Evolutionary conservation across 2,113 vertebrate species (phyloP).

Genomic region (Rhea americana): DNA sequence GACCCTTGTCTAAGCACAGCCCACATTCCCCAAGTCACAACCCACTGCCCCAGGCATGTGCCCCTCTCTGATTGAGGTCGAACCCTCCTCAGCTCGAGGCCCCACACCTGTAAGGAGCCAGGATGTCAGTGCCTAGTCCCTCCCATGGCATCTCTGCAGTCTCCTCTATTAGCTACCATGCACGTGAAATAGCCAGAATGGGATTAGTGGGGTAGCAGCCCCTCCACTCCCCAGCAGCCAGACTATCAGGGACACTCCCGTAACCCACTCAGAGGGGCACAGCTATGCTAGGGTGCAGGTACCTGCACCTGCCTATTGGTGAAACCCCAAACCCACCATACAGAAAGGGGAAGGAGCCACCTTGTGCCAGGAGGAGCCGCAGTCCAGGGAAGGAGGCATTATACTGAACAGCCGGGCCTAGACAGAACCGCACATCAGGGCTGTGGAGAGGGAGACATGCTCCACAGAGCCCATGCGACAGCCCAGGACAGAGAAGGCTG

Average conservation of each 20-base stretch:
- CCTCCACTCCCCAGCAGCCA: neutral
- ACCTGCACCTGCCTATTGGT: neutral
- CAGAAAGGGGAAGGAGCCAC: neutral
- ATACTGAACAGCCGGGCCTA: conserved; percentile 77
- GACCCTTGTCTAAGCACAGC: fast-evolving
- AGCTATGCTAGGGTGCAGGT: neutral
- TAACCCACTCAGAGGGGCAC: no score
- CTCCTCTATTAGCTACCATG: neutral
- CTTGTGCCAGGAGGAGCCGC: conserved; percentile 57
- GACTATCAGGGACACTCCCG: neutral
- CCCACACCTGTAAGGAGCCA: neutral
- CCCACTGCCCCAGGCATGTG: no score
- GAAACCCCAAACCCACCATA: neutral
- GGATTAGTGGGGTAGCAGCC: neutral
- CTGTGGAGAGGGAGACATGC: no score
- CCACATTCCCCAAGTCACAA: neutral
- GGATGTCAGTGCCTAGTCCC: neutral
- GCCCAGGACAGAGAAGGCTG: neutral
- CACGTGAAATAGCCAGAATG: fast-evolving
- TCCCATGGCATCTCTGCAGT: neutral
- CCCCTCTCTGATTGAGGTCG: no score
- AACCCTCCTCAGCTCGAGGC: neutral
- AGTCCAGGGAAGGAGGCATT: conserved; percentile 72
- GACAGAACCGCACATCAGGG: conserved; percentile 18
- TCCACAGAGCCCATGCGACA: neutral